phyloP scores from a whole-genome alignment of 1,140 invertebrate genomes.

The Musca domestica region DNA sequence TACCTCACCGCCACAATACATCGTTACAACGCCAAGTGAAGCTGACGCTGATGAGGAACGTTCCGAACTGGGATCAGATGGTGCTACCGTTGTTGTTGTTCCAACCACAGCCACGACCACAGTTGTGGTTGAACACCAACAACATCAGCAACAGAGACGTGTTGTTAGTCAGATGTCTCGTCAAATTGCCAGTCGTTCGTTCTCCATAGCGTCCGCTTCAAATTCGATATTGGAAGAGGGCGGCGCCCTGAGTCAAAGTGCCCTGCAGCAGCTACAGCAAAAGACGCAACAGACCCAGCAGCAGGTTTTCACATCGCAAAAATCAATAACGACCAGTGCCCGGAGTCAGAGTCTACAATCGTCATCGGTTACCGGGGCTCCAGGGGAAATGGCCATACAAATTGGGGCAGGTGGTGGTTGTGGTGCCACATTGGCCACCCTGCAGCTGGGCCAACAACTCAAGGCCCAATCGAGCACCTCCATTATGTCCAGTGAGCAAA shows the following conservation, averaged over 20 bases:
- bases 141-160: slow-evolving; percentile 11
- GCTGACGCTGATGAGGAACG: slow-evolving; percentile 47
- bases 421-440: slow-evolving; percentile 12
- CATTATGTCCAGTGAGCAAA: slow-evolving; percentile 46
- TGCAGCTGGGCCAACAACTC: slow-evolving; percentile 39
- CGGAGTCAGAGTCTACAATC: slow-evolving; percentile 51
- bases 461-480: slow-evolving; percentile 52
- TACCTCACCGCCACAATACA: slow-evolving; percentile 45
- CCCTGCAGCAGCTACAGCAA: slow-evolving; percentile 26
- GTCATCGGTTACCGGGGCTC: slow-evolving; percentile 35
- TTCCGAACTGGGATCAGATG: slow-evolving; percentile 29
- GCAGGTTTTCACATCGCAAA: slow-evolving; percentile 31
- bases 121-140: neutral
- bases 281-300: slow-evolving; percentile 18
- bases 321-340: slow-evolving; percentile 45
- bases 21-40: slow-evolving; percentile 51
- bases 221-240: slow-evolving; percentile 2
- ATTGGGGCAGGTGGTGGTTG: slow-evolving; percentile 2
- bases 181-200: slow-evolving; percentile 45
- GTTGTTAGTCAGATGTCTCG: slow-evolving; percentile 31
- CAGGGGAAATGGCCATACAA: slow-evolving; percentile 15
- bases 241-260: slow-evolving; percentile 12
- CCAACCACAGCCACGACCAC: slow-evolving; percentile 18
- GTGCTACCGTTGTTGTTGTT: neutral
- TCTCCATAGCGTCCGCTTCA: slow-evolving; percentile 37